Evolutionary conservation across 2,888 invertebrate species (phyloP), one percentile per base, ranked within the genome.

Genomic region (Baccha elongata): DNA sequence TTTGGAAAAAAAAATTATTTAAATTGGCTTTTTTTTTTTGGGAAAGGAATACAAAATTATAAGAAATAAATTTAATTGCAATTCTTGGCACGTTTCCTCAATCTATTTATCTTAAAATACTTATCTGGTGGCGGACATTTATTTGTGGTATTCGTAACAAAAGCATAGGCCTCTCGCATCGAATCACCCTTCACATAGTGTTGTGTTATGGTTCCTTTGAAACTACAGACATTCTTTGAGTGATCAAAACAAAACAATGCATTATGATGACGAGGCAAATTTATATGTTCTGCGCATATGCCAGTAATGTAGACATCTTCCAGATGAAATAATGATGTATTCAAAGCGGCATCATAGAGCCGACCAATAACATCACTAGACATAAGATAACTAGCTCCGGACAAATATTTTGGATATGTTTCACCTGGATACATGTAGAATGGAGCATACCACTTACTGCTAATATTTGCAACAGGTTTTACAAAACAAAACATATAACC

Each of bases 381-480:
- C 92, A 96, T 93, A 3, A 94, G 92, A 90, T 97, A 97, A 1
- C 95, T 96, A 0, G 95, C 95, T 10, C 97, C 97, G 0, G 96
- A 96, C 65, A 96, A 89, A 89, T 96, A 97, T 86, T 94, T 93
- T 2, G 96, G 97, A 91, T 96, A 96, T 52, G 93, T 92, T 46
- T 93, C 92, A 0, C 93, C 94, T 0, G 92, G 91, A 88, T 93
- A 96, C 94, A 96, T 95, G 88, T 96, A 96, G 32, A 93, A 93
- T 0, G 96, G 96, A 79, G 94, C 94, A 91, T 95, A 96, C 96
- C 97, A 96, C 90, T 97, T 97, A 87, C 94, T 95, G 64, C 91
- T 93, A 0, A 93, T 91, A 88, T 96, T 94, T 29, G 93, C 92
- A 3, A 96, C 94, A 0, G 97, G 97, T 85, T 92, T 92, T 0